phyloP scores from a whole-genome alignment of 2,113 vertebrate genomes.

The Pantherophis guttatus region DNA sequence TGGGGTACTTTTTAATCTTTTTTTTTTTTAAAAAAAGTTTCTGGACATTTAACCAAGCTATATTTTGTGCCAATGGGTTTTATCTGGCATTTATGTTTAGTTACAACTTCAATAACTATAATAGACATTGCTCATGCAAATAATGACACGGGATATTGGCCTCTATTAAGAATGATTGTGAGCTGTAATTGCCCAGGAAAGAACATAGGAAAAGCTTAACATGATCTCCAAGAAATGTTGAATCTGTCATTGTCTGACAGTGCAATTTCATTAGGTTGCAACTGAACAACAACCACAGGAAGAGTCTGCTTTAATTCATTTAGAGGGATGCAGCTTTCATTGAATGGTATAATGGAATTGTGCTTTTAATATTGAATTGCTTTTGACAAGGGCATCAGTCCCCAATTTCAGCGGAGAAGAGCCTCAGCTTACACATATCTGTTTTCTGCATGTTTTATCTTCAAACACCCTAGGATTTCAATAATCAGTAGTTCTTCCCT shows the following conservation, averaged over 20 bases:
- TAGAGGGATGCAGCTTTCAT: background rate
- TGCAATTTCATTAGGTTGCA: constrained; percentile 3
- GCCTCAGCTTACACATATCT: background rate
- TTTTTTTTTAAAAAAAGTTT: constrained; percentile 4
- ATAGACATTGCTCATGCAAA: background rate
- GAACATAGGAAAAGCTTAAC: background rate
- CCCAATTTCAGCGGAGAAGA: constrained; percentile 22
- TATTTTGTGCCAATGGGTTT: background rate
- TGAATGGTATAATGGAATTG: background rate
- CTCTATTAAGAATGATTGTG: background rate
- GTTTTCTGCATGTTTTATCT: constrained; percentile 6
- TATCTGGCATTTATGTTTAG: background rate
- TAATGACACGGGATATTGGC: background rate
- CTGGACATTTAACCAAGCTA: constrained; percentile 15
- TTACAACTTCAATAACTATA: accelerated
- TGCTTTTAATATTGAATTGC: background rate
- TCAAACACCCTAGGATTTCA: background rate
- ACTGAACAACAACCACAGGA: background rate
- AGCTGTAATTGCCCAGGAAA: background rate
- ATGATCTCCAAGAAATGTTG: background rate
- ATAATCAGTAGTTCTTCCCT: background rate
- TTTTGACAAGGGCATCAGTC: constrained; percentile 11
- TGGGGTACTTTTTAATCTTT: background rate
- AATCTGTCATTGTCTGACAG: constrained; percentile 22
- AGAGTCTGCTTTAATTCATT: background rate